Base-by-base conservation (phyloP, 2,888 invertebrate species). In the Idaea straminata region DNA sequence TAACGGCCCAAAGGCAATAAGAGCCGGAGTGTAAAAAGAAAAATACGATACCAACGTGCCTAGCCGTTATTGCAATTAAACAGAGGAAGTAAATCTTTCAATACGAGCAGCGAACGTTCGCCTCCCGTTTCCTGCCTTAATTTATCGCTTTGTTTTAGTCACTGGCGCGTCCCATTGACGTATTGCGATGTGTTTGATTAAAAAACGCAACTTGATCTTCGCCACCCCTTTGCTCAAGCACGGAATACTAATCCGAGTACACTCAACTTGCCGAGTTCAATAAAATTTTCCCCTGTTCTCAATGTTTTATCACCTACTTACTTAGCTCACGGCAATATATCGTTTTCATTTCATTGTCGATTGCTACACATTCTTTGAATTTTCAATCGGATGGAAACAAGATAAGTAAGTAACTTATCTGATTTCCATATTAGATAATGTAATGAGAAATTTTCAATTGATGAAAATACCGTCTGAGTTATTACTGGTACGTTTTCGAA, bases 11-110 rank as follows among this genome's bases (percentile, higher is more conserved):
- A 88, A 91, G 91, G 92, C 91, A 92, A 91, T 92, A 92, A 92
- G 91, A 91, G 92, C 89, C 86, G 86, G 91, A 88, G 92, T 89
- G 91, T 91, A 90, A 92, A 92, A 91, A 92, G 92, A 92, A 92
- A 92, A 92, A 92, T 92, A 92, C 92, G 92, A 91, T 92, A 92
- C 91, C 91, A 90, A 92, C 92, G 92, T 92, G 92, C 92, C 91
- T 90, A 91, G 91, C 90, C 92, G 92, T 92, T 92, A 92, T 92
- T 92, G 92, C 92, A 92, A 92, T 92, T 92, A 92, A 92, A 92
- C 92, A 90, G 89, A 89, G 92, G 92, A 92, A 92, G 92, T 92
- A 92, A 92, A 92, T 92, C 92, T 92, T 92, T 92, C 92, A 91
- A 92, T 92, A 91, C 91, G 89, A 89, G 88, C 88, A 78, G 84